Evolutionary conservation across 2,888 invertebrate genomes (phyloP).

Genomic region (Drosophila paranaensis): DNA sequence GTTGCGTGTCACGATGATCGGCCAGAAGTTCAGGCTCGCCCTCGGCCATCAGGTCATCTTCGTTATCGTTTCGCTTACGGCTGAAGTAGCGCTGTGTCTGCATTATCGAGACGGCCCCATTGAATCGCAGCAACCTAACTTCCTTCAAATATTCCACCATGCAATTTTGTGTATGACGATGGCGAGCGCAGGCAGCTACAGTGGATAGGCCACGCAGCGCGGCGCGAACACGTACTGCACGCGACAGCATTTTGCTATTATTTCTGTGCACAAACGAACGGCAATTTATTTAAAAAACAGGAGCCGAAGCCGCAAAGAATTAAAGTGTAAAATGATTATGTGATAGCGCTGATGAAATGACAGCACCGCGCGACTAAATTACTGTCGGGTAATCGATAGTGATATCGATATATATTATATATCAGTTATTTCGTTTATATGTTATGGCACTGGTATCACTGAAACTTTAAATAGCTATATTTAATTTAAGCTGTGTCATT

Average conservation of each 20-base stretch:
- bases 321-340: slow-evolving; percentile 69
- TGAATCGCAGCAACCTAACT: slow-evolving; percentile 32
- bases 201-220: slow-evolving; percentile 59
- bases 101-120: slow-evolving; percentile 40
- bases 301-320: slow-evolving; percentile 28
- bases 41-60: slow-evolving; percentile 50
- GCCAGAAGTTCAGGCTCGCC: slow-evolving; percentile 58
- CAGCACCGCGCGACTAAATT: slow-evolving; percentile 34
- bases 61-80: slow-evolving; percentile 61
- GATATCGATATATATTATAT: slow-evolving; percentile 26
- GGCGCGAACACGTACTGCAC: slow-evolving; percentile 60
- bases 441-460: not conserved
- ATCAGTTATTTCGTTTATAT: slow-evolving; percentile 2
- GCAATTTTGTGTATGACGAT: slow-evolving; percentile 41
- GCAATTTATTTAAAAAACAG: slow-evolving; percentile 45
- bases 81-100: slow-evolving; percentile 58
- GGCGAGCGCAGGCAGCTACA: slow-evolving; percentile 40
- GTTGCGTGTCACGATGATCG: slow-evolving; percentile 72
- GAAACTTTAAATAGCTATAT: no score
- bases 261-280: slow-evolving; percentile 13
- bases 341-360: slow-evolving; percentile 69
- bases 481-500: no score
- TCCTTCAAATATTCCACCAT: slow-evolving; percentile 52
- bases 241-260: slow-evolving; percentile 51
- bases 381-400: slow-evolving; percentile 18